phyloP scores from a whole-genome alignment of 2,888 invertebrate species.

The Noctua fimbriata region DNA sequence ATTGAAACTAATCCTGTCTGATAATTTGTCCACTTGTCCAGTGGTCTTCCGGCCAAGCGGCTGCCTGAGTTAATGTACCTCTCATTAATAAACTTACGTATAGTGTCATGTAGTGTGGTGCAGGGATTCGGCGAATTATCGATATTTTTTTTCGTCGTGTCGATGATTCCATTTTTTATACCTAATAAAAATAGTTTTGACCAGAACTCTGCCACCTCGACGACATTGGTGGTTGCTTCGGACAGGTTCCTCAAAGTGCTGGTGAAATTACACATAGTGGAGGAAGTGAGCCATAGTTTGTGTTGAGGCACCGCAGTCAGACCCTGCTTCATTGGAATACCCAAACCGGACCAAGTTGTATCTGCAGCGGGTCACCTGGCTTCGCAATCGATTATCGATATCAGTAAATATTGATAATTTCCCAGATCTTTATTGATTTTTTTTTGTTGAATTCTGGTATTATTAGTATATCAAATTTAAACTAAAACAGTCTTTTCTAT shows the following conservation, averaged over 20 bases:
- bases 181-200: not conserved
- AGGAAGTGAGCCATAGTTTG: too few species aligned
- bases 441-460: too few species aligned
- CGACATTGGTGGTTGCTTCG: not conserved
- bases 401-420: not conserved
- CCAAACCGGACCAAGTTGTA: too few species aligned
- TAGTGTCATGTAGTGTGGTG: not conserved
- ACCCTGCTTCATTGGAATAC: too few species aligned
- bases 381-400: not conserved
- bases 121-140: not conserved
- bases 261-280: not conserved
- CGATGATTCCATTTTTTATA: not conserved
- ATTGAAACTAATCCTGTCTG: conserved; percentile 25
- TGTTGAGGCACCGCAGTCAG: too few species aligned
- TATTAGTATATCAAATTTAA: too few species aligned
- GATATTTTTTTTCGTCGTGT: not conserved
- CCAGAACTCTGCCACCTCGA: not conserved
- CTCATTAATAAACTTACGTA: conserved; percentile 31
- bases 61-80: not conserved
- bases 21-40: conserved; percentile 43
- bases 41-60: conserved; percentile 1
- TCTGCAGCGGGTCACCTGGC: too few species aligned
- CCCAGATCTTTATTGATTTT: not conserved
- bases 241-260: not conserved
- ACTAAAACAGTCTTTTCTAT: too few species aligned